Percentiles rank a stretch among this genome's conserved stretches.
Evolutionary conservation across 2,888 invertebrate species (phyloP).

Genomic region (Lamproptera curius): DNA sequence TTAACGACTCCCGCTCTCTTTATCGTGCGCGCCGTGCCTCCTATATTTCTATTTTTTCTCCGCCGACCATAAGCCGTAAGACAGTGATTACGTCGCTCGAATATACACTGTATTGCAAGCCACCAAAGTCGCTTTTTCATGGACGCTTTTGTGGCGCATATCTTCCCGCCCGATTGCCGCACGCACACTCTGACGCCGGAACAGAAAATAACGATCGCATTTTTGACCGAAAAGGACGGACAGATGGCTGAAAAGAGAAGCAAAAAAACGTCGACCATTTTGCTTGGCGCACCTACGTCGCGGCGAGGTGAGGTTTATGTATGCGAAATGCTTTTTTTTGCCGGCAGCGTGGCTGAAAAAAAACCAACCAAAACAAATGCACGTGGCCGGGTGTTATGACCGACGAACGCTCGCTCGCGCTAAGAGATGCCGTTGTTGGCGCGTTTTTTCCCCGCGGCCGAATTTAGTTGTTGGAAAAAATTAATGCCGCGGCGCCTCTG

Average conservation of each 20-base stretch:
- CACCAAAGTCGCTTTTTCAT: constrained; percentile 30
- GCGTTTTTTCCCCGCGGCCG: constrained; percentile 52
- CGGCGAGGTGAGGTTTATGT: constrained; percentile 69
- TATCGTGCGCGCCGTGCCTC: constrained; percentile 75
- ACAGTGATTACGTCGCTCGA: constrained; percentile 38
- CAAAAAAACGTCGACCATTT: constrained; percentile 77
- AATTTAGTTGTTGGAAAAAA: constrained; percentile 67
- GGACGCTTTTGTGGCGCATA: constrained; percentile 42
- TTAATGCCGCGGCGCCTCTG: constrained; percentile 57
- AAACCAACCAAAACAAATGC: constrained; percentile 77
- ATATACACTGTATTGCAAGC: constrained; percentile 27
- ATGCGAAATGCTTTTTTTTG: constrained; percentile 62
- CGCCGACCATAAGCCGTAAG: constrained; percentile 69
- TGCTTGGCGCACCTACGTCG: constrained; percentile 72
- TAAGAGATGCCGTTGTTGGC: constrained; percentile 73
- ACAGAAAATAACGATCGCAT: constrained; percentile 79
- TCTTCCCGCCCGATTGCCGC: constrained; percentile 46
- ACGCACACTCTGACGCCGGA: constrained; percentile 75
- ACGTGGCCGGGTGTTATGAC: constrained; percentile 77
- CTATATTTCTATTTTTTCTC: constrained; percentile 79
- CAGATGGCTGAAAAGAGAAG: constrained; percentile 78
- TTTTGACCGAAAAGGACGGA: constrained; percentile 78
- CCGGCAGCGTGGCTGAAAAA: constrained; percentile 47
- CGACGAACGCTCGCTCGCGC: constrained; percentile 64
- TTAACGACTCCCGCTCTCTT: constrained; percentile 78